Evolutionary conservation across 2,888 invertebrate species (phyloP).

Genomic region (Hedya salicella): DNA sequence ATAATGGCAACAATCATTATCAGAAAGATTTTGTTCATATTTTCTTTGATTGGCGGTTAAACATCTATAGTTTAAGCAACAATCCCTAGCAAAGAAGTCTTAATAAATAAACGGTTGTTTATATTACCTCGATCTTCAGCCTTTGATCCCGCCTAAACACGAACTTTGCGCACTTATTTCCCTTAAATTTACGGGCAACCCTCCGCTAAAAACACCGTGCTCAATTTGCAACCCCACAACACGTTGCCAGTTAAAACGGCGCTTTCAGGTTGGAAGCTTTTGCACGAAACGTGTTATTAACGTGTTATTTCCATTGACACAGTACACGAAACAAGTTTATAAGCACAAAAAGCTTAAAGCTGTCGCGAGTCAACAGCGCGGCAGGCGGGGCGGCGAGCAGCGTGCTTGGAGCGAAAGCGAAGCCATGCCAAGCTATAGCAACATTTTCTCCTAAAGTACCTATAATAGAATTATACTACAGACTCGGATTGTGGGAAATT

Average conservation of each 20-base stretch:
- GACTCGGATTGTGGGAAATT: too few species aligned
- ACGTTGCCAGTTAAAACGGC: slow-evolving; percentile 21
- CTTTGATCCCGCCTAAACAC: slow-evolving; percentile 26
- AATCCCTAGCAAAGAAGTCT: too few species aligned
- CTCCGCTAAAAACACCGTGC: slow-evolving; percentile 13
- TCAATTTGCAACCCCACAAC: slow-evolving; percentile 31
- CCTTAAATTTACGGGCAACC: slow-evolving; percentile 19
- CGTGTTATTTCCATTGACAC: slow-evolving; percentile 40
- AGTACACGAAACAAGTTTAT: slow-evolving; percentile 34
- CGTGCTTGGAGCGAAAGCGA: slow-evolving; percentile 8
- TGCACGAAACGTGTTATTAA: slow-evolving; percentile 29
- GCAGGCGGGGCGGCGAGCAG: slow-evolving; percentile 2
- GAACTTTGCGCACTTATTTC: slow-evolving; percentile 4
- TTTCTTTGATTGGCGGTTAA: too few species aligned
- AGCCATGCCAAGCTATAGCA: background rate
- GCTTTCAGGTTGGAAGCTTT: slow-evolving; percentile 27
- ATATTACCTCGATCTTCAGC: slow-evolving; percentile 15
- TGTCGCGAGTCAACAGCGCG: slow-evolving; percentile 39
- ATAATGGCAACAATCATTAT: too few species aligned
- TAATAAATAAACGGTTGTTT: background rate
- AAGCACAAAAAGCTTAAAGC: slow-evolving; percentile 38
- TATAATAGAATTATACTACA: too few species aligned
- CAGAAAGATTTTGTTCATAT: too few species aligned
- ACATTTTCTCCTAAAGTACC: too few species aligned
- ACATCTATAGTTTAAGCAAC: too few species aligned